Evolutionary conservation across 1,140 invertebrate species (phyloP), one percentile per base, ranked within the genome.

Genomic region (Lordiphosa mommai): DNA sequence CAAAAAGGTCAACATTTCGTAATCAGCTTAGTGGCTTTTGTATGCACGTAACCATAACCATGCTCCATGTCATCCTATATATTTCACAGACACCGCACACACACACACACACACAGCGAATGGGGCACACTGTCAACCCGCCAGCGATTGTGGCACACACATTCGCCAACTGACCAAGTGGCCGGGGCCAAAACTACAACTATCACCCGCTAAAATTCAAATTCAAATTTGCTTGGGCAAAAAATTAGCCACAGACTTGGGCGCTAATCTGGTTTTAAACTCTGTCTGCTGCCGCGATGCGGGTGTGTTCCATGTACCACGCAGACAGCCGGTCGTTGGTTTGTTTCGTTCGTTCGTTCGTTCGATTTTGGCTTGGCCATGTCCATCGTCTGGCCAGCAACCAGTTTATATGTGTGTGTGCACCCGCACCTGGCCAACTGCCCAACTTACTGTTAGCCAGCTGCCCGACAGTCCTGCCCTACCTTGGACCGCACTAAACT

Each of bases 201-300:
- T 82, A 82, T 82, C 76, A 84, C 71, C 76, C 76, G 76, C 76
- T 72, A 84, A 84, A 82, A 84, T 84, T 84, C 72, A 84, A 84
- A 84, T 84, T 84, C 77, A 84, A 84, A 84, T 84, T 84, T 84
- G 77, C 79, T 85, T 34, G 72, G 74, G 32, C 4, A 49, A 70
- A 84, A 82, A 85, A 85, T 84, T 84, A 84, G 77, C 72, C 77
- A 68, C 71, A 76, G 79, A 84, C 79, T 85, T 84, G 63, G 73
- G 72, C 76, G 76, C 79, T 84, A 84, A 84, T 84, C 77, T 84
- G 77, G 77, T 84, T 84, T 84, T 84, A 84, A 84, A 69, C 76
- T 66, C 56, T 51, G 60, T 40, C 70, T 79, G 77, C 77, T 84
- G 77, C 79, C 41, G 51, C 77, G 72, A 84, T 84, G 77, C 77